Evolutionary conservation across 1,140 invertebrate genomes (phyloP).

Genomic region (Drosophila carrolli): DNA sequence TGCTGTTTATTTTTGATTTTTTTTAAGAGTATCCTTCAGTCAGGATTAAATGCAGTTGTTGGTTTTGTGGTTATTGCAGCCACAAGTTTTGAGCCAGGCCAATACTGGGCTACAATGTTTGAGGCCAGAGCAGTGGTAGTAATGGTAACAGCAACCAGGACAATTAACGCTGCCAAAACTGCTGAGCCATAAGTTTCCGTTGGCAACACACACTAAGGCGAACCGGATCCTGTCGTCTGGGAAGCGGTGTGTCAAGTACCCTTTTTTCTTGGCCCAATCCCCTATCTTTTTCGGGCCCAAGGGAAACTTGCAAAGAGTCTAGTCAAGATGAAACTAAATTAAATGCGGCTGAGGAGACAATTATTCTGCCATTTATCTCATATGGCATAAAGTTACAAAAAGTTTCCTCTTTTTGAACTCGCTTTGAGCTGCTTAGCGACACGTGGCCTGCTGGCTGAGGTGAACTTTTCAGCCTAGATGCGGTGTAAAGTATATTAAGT

Average conservation of each 20-base stretch:
- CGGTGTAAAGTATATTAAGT: constrained; percentile 57
- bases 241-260: constrained; percentile 43
- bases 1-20: background rate
- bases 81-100: constrained; percentile 52
- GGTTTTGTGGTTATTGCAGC: constrained; percentile 29
- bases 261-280: constrained; percentile 16
- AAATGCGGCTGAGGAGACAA: constrained; percentile 47
- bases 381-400: constrained; percentile 38
- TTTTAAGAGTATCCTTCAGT: constrained; percentile 16
- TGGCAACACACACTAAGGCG: constrained; percentile 36
- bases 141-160: constrained; percentile 30
- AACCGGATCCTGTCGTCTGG: constrained; percentile 46
- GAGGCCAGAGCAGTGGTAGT: constrained; percentile 8
- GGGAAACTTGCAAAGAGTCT: constrained; percentile 22
- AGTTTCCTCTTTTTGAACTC: constrained; percentile 37
- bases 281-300: background rate
- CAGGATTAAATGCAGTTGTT: constrained; percentile 17
- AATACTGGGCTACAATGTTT: constrained; percentile 63
- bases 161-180: constrained; percentile 48
- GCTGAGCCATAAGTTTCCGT: constrained; percentile 52
- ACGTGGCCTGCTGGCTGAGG: constrained; percentile 38
- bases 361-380: constrained; percentile 57
- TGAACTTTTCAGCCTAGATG: constrained; percentile 19
- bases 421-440: constrained; percentile 50
- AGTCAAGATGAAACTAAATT: constrained; percentile 54